Evolutionary conservation across 2,888 invertebrate species (phyloP), one percentile per base, ranked within the genome.

Genomic region (Nasonovia ribisnigri): DNA sequence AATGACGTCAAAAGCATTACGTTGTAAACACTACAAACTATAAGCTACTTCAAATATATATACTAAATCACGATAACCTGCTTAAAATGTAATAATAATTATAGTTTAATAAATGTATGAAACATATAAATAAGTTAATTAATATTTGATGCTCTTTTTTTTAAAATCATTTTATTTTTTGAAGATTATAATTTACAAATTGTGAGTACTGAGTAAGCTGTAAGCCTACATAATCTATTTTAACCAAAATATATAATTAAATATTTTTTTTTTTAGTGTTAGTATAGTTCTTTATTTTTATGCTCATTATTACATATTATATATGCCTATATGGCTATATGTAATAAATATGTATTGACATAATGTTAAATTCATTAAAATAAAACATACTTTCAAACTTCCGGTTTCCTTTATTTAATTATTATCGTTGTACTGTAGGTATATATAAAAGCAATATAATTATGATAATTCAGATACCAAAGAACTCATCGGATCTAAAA

Each of bases 1-100:
- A 77, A 84, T 91, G 90, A 91, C 90, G 90, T 91, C 90, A 91
- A 89, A 51, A 26, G 51, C 6, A 0, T 10, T 60, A 36, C n/a
- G 10, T 20, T n/a, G n/a, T n/a, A n/a, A n/a, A n/a, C n/a, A n/a
- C 3, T 46, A 48, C 10, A 48, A 48, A 48, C 48, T 48, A 16
- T 36, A 51, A 36, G 29, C 29, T 57, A 43, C 26, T 67, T 60
- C 43, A 46, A n/a, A 42, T 89, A 36, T 24, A 60, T 16, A 20
- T 26, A n/a, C 16, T 60, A 89, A 89, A 89, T 60, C 10, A 89
- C 16, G 29, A 57, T 60, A 89, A 57, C 43, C 10, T n/a, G 29
- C 3, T 26, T 57, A 88, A 88, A 42, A 57, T 88, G 24, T 54
- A 54, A 54, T 88, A 36, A 36, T 8, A 26, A 88, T 88, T 42